Evolutionary conservation across 2,113 vertebrate species (phyloP).

Genomic region (Corythornis cristatus): DNA sequence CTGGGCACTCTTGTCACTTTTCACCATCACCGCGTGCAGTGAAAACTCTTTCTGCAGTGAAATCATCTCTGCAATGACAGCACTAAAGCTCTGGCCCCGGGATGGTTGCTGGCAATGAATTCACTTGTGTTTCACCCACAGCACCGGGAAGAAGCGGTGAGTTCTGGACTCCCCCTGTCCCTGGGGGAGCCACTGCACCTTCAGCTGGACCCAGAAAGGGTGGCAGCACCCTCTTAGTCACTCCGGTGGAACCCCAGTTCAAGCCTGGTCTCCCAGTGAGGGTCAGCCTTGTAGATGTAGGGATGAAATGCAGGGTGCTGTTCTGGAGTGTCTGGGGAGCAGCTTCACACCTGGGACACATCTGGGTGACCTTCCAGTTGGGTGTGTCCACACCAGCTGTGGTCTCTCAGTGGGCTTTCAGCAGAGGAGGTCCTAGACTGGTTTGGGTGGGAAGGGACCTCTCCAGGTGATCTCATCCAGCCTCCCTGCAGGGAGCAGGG

Average conservation of each 20-base stretch:
- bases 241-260: neutral
- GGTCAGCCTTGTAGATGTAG: rapidly evolving
- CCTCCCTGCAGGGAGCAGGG: neutral
- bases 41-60: neutral
- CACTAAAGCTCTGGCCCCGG: neutral
- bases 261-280: neutral
- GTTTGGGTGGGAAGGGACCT: neutral
- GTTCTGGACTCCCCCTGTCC: neutral
- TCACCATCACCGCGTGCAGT: neutral
- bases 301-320: neutral
- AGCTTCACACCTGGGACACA: neutral
- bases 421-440: neutral
- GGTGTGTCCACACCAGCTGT: neutral
- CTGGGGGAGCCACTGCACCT: neutral
- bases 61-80: neutral
- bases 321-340: neutral
- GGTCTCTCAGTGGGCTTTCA: neutral
- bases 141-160: neutral
- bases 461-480: neutral
- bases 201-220: neutral
- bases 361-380: neutral
- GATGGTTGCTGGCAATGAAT: neutral
- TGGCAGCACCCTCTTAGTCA: neutral
- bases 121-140: neutral
- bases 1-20: neutral